phyloP scores from a whole-genome alignment of 2,113 vertebrate species.

The Hemiscyllium ocellatum region DNA sequence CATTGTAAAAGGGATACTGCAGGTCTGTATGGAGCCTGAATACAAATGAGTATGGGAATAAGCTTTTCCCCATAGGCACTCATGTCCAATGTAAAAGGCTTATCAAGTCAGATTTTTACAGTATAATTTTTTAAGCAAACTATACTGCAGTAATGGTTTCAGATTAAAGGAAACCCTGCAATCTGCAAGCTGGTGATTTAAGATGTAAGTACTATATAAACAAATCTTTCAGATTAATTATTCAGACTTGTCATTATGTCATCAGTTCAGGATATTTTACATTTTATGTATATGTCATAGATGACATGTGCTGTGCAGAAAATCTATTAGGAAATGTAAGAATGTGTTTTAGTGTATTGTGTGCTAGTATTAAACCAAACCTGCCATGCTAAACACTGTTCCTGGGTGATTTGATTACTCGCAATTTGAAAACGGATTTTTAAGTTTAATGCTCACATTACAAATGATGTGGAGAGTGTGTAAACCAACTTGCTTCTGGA shows the following conservation, averaged over 20 bases:
- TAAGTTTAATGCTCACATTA: neutral
- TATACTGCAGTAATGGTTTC: neutral
- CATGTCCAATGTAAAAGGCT: neutral
- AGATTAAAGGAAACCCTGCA: neutral
- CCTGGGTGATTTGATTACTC: neutral
- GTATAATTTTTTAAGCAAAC: slow-evolving; percentile 3
- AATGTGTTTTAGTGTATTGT: neutral
- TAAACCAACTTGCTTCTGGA: neutral
- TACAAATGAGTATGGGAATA: neutral
- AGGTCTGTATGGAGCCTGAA: neutral
- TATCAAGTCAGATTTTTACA: neutral
- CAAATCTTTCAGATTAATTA: slow-evolving; percentile 15
- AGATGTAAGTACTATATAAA: neutral
- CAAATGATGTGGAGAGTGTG: neutral
- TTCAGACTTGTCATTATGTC: neutral
- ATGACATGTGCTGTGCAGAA: neutral
- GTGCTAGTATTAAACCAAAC: neutral
- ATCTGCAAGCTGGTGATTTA: neutral
- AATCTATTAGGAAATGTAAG: neutral
- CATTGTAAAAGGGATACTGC: slow-evolving; percentile 4
- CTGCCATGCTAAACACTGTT: neutral
- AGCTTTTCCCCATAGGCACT: neutral
- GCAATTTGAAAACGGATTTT: neutral
- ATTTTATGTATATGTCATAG: neutral
- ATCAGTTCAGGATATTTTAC: neutral